phyloP scores from a whole-genome alignment of 2,113 vertebrate species.

The Chrysochloris asiatica region DNA sequence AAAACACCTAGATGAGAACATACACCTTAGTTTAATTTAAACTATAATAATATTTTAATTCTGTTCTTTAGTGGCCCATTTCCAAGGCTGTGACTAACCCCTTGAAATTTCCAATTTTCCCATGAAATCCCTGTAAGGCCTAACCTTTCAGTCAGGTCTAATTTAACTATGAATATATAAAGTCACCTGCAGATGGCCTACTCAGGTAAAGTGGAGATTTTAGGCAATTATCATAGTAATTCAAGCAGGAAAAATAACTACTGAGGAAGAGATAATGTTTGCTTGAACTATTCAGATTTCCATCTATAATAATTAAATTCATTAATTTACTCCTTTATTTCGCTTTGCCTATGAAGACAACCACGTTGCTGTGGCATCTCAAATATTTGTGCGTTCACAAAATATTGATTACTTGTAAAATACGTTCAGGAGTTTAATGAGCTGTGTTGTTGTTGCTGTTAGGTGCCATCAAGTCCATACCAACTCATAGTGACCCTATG shows the following conservation, averaged over 20 bases:
- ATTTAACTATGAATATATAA: slow-evolving; percentile 49
- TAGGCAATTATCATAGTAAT: slow-evolving; percentile 63
- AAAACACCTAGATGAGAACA: neutral
- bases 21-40: neutral
- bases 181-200: neutral
- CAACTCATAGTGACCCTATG: too few species aligned
- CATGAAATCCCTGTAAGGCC: neutral
- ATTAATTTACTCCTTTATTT: neutral
- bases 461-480: too few species aligned
- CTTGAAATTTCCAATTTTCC: slow-evolving; percentile 16
- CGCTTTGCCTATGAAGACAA: slow-evolving; percentile 20
- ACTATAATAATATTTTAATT: too few species aligned
- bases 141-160: neutral
- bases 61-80: neutral
- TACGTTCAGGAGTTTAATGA: neutral
- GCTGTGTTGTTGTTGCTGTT: too few species aligned
- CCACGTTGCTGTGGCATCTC: neutral
- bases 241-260: slow-evolving; percentile 64
- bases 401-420: slow-evolving; percentile 47
- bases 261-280: slow-evolving; percentile 59
- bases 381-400: slow-evolving; percentile 42
- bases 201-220: slow-evolving; percentile 32
- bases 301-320: slow-evolving; percentile 69
- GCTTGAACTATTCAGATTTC: slow-evolving; percentile 53
- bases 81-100: neutral